Conservation (phyloP, 2,113 vertebrate genomes). For the Seriola dumerili region DNA sequence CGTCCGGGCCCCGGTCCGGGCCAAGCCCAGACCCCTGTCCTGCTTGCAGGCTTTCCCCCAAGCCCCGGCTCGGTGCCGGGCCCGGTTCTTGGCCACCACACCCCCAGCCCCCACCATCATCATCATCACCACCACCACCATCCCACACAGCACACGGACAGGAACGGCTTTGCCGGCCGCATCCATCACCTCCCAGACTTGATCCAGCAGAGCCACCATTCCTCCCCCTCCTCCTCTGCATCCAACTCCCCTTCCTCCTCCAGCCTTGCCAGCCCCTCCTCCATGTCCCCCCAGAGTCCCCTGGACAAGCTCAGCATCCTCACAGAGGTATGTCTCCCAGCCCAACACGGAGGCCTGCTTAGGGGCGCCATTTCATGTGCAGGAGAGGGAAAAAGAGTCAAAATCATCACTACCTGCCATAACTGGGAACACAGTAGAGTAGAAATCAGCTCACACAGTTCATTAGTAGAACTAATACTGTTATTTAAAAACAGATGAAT, state of each 20-base stretch:
- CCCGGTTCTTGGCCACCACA: constrained; percentile 59
- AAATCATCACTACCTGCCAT: background rate
- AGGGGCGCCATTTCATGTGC: background rate
- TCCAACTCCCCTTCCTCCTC: constrained; percentile 96
- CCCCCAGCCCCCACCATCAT: constrained; percentile 76
- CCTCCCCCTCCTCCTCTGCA: constrained; percentile 88
- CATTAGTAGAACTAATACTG: background rate
- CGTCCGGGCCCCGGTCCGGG: constrained; percentile 69
- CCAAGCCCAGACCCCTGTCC: constrained; percentile 58
- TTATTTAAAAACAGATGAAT: background rate
- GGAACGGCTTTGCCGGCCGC: constrained; percentile 97
- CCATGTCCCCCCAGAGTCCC: constrained; percentile 97
- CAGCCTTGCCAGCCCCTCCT: constrained; percentile 94
- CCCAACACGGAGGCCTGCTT: constrained; percentile 51
- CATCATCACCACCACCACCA: constrained; percentile 72
- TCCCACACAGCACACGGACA: constrained; percentile 88
- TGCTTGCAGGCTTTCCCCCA: constrained; percentile 64
- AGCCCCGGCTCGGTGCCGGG: constrained; percentile 53
- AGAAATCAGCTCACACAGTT: background rate
- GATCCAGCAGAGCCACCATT: constrained; percentile 99
- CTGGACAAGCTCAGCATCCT: constrained; percentile 94
- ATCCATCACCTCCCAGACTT: constrained; percentile 99
- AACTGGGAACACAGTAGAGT: background rate
- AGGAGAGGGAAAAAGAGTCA: background rate
- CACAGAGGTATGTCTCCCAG: constrained; percentile 94